phyloP scores from a whole-genome alignment of 2,888 invertebrate species.

The Apodemia hepburni region DNA sequence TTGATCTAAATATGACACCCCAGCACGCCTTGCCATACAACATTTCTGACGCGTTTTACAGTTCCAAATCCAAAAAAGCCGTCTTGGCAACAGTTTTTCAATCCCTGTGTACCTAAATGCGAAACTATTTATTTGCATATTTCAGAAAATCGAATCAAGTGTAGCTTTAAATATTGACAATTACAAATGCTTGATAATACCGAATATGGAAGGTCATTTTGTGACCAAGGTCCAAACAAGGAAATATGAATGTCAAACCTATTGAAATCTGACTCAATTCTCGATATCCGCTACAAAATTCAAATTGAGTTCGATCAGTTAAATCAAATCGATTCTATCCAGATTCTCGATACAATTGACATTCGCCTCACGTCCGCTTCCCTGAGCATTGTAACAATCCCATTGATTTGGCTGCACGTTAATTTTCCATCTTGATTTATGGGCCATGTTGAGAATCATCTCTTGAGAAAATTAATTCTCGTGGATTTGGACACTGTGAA shows the following conservation, averaged over 20 bases:
- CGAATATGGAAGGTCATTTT: background rate
- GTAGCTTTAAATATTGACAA: background rate
- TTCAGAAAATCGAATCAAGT: background rate
- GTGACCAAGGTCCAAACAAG: background rate
- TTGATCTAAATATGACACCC: no score
- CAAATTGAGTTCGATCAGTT: conserved; percentile 8
- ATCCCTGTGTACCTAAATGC: no score
- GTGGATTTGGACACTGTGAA: background rate
- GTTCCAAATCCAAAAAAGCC: no score
- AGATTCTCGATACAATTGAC: conserved; percentile 4
- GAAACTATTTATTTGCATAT: no score
- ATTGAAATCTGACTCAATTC: conserved; percentile 7
- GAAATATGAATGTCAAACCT: background rate
- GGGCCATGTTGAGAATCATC: background rate
- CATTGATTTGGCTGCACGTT: background rate
- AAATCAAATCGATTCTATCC: background rate
- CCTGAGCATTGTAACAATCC: background rate
- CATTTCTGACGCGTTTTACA: no score
- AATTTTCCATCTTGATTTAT: background rate
- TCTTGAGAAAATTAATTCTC: background rate
- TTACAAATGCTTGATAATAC: background rate
- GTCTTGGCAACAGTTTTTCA: no score
- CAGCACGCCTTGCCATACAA: no score
- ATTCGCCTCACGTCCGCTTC: conserved; percentile 11
- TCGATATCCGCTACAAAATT: conserved; percentile 2